A percentile compares a stretch with the other conserved stretches of the same genome.
phyloP scores from a whole-genome alignment of 2,113 vertebrate species.

The Xenopus laevis region DNA sequence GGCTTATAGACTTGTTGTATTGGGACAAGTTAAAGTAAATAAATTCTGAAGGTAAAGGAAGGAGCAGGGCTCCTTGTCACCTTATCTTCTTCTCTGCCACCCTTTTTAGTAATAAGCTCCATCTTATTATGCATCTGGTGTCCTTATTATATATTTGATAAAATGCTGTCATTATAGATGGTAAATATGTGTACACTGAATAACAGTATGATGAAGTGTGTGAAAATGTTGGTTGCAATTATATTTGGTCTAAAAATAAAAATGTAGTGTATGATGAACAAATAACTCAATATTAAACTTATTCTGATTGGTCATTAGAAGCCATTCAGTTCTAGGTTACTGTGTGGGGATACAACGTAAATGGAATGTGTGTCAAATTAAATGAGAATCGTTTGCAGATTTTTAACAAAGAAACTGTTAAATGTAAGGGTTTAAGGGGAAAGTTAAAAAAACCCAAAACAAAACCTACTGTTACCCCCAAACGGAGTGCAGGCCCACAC shows the following conservation, averaged over 20 bases:
- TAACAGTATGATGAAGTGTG: no score
- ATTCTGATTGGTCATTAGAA: no score
- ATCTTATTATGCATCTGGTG: slow-evolving; percentile 30
- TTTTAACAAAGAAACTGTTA: no score
- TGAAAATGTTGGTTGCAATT: not conserved
- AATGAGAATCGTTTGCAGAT: no score
- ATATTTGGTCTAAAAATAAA: slow-evolving; percentile 14
- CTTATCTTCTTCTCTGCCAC: slow-evolving; percentile 8
- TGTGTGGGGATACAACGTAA: no score
- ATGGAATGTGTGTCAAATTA: no score
- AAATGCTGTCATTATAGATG: slow-evolving; percentile 21
- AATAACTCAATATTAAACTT: no score
- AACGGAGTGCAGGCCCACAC: no score
- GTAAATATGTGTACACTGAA: slow-evolving; percentile 21
- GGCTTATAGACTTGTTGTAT: slow-evolving; percentile 65
- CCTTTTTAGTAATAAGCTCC: slow-evolving; percentile 22
- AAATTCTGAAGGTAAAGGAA: slow-evolving; percentile 24
- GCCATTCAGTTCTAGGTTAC: no score
- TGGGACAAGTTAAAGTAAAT: slow-evolving; percentile 64
- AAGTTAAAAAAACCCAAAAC: no score
- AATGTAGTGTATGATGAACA: not conserved
- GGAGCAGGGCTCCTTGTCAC: slow-evolving; percentile 13
- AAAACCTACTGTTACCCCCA: no score
- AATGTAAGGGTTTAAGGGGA: no score
- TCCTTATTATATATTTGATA: slow-evolving; percentile 43